A percentile compares a stretch with the other conserved stretches of the same genome.
These are phyloP conservation scores for Stichopus chloronotus DNA, from an alignment of 35 echinoderm and acorn worm species.

Conservation along the genomic window DNA sequence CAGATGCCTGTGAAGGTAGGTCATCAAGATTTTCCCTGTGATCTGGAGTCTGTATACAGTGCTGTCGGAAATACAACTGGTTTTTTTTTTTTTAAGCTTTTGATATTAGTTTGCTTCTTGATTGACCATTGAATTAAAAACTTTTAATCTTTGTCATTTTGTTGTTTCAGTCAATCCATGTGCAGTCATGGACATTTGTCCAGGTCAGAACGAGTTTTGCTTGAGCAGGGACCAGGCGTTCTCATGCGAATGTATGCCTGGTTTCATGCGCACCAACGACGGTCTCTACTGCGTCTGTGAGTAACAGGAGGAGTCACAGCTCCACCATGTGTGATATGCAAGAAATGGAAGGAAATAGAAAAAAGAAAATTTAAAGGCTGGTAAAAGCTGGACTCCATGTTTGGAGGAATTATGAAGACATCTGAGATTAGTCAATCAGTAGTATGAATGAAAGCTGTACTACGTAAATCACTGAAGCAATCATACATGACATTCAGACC, in stretches of 20 bases:
- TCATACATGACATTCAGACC: no score
- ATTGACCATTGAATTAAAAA: no score
- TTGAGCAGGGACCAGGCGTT: background rate
- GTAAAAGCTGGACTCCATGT: background rate
- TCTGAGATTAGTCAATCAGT: background rate
- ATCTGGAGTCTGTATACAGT: no score
- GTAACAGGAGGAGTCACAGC: background rate
- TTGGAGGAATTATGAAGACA: background rate
- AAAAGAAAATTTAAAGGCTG: background rate
- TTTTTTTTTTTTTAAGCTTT: no score
- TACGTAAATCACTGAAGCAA: no score
- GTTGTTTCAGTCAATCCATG: background rate
- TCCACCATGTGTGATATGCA: background rate
- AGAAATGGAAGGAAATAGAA: background rate
- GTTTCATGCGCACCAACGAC: slow-evolving; percentile 33
- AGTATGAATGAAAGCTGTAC: background rate
- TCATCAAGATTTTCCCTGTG: background rate
- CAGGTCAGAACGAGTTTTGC: slow-evolving; percentile 47
- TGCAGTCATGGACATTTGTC: background rate
- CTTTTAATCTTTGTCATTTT: no score
- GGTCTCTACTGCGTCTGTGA: slow-evolving; percentile 48
- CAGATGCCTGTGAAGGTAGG: slow-evolving; percentile 3
- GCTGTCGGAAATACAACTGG: no score
- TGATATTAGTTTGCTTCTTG: no score
- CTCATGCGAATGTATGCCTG: slow-evolving; percentile 25